A percentile compares a stretch with the other conserved stretches of the same genome.
These are phyloP conservation scores for Monochamus saltuarius DNA, from an alignment of 1,140 invertebrate species.

Conservation along the genomic window DNA sequence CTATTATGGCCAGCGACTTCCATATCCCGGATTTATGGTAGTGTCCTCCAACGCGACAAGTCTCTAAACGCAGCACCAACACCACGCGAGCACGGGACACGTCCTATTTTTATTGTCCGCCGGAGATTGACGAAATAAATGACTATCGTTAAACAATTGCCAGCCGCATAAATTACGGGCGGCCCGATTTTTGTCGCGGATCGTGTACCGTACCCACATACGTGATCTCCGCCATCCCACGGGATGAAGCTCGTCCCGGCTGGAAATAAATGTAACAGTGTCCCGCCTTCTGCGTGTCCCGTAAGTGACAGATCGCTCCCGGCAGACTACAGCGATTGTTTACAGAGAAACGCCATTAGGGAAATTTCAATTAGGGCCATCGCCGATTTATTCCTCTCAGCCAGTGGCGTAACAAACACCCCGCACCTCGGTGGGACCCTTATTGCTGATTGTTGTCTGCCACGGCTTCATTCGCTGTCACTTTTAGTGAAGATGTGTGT, in stretches of 20 bases:
- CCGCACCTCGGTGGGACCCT: too few relatives aligned
- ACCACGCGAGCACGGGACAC: neutral
- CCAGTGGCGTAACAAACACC: too few relatives aligned
- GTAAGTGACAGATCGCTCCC: conserved; percentile 22
- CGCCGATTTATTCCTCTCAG: conserved; percentile 7
- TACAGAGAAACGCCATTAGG: conserved; percentile 33
- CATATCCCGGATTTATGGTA: too few relatives aligned
- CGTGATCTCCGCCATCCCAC: conserved; percentile 4
- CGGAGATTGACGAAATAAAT: conserved; percentile 3
- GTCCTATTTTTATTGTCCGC: neutral
- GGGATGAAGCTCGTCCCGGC: conserved; percentile 7
- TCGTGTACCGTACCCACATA: conserved; percentile 10
- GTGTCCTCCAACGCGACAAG: too few relatives aligned
- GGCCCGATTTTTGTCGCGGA: conserved; percentile 2
- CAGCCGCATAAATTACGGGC: conserved; percentile 1
- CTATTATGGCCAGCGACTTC: too few relatives aligned
- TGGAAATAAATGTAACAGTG: conserved; percentile 4
- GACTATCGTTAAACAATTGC: conserved; percentile 5
- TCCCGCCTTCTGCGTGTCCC: conserved; percentile 10
- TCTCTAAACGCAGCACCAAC: too few relatives aligned
- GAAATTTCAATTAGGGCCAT: conserved; percentile 29
- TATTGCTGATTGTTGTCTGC: too few relatives aligned
- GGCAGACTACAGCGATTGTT: conserved; percentile 25
- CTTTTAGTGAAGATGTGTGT: too few relatives aligned
- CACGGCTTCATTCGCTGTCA: too few relatives aligned